These are phyloP conservation scores for Drosophila bipectinata DNA, from an alignment of 1,140 invertebrate species.

Conservation along the genomic window DNA sequence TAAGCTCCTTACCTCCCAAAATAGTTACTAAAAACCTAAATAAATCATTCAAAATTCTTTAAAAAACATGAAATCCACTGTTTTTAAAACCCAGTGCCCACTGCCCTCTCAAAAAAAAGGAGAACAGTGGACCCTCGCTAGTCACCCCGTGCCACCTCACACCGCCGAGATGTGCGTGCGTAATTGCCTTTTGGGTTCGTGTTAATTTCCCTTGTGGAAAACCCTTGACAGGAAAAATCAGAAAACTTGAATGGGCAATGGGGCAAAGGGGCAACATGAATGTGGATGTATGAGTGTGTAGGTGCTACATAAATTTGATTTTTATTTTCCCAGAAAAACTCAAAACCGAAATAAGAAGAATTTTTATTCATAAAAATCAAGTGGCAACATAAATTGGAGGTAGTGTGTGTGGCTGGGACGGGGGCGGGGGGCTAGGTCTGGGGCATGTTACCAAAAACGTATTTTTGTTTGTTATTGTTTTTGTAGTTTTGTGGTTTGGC, in stretches of 20 bases:
- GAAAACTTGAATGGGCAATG: neutral
- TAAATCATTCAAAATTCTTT: too few relatives aligned
- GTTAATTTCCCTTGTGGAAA: conserved; percentile 45
- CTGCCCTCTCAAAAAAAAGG: conserved; percentile 16
- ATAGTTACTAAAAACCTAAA: too few relatives aligned
- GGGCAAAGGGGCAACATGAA: neutral
- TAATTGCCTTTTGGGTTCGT: conserved; percentile 66
- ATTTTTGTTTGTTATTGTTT: conserved; percentile 9
- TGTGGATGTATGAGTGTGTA: conserved; percentile 11
- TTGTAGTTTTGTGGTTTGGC: conserved; percentile 11
- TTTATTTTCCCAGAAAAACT: conserved; percentile 66
- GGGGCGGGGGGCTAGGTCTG: neutral
- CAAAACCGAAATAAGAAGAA: conserved; percentile 66
- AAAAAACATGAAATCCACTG: too few relatives aligned
- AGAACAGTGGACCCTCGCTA: conserved; percentile 17
- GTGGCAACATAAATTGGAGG: conserved; percentile 68
- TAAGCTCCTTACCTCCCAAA: too few relatives aligned
- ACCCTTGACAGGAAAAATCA: conserved; percentile 38
- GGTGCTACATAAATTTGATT: conserved; percentile 81
- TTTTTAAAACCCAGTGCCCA: neutral
- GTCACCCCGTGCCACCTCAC: conserved; percentile 1
- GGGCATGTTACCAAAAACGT: conserved; percentile 6
- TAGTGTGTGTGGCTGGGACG: conserved; percentile 42
- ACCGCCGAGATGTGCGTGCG: conserved; percentile 54
- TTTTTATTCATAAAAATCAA: conserved; percentile 76